These are phyloP conservation scores for Anas platyrhynchos DNA, from an alignment of 2,113 vertebrate species.

Conservation along the genomic window DNA sequence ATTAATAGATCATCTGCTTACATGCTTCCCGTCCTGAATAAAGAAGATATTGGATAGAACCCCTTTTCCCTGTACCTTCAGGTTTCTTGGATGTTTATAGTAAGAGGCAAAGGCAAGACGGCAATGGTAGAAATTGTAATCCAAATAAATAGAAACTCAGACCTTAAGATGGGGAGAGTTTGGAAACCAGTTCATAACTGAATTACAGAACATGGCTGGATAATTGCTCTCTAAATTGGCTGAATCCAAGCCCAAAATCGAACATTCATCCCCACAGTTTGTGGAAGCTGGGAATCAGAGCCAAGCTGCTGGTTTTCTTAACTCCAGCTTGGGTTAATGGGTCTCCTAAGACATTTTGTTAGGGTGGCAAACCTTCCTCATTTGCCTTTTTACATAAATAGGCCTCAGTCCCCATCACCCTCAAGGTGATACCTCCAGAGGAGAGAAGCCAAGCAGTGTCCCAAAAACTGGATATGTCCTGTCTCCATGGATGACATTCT, in stretches of 20 bases:
- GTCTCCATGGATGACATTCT: neutral
- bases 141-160: conserved; percentile 19
- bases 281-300: neutral
- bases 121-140: neutral
- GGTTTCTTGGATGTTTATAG: neutral
- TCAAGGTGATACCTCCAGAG: neutral
- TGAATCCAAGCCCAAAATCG: neutral
- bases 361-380: neutral
- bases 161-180: neutral
- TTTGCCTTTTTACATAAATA: neutral
- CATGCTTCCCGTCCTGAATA: neutral
- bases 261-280: neutral
- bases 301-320: neutral
- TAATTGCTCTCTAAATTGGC: conserved; percentile 6
- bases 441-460: neutral
- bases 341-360: neutral
- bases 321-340: neutral
- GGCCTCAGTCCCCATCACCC: neutral
- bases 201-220: neutral
- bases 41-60: neutral
- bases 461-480: neutral
- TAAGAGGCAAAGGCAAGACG: neutral
- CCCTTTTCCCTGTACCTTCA: neutral
- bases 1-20: conserved; percentile 15
- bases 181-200: neutral